Base-by-base conservation (phyloP, 2,113 vertebrate species). In the Perca flavescens region DNA sequence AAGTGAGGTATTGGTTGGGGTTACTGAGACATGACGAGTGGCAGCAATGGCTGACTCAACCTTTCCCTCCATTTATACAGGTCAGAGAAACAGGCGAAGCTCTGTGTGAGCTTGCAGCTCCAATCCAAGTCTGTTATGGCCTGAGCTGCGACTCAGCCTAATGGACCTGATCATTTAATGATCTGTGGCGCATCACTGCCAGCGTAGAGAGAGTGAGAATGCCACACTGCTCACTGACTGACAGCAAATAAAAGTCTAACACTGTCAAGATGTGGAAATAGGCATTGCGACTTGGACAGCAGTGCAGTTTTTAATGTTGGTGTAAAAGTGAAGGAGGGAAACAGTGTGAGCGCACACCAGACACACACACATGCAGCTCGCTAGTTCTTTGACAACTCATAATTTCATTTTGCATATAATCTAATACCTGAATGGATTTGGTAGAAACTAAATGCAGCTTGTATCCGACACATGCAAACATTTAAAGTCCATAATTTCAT, bases 11-110 rank as follows among this genome's bases (percentile, higher is more conserved):
- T 78, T 88, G 60, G 80, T 82, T 34, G 34, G 21, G 75, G 68
- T 82, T 65, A 61, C 82, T 72, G 80, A 76, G 87, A 90, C 84
- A 86, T 86, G 82, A 90, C 52, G 86, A 90, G 82, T 50, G 82
- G 86, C 80, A 80, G 82, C 50, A 7, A 82, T 58, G 83, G 64
- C 87, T 93, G 91, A 94, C 85, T 93, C 90, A 92, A 79, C 69
- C 88, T 86, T 91, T 92, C 90, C 92, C 82, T 86, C 67, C 36
- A 36, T 16, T 22, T 80, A 17, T 28, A 49, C 82, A 60, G 77
- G 83, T 86, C 83, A 72, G 72, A 76, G 60, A 7, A 91, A 94
- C 92, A 94, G 88, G 75, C 83, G 9, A 47, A 71, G 83, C 92
- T 91, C 91, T 94, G 90, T 93, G 83, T 88, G 53, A 77, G 65